Evolutionary conservation across 2,797 vertebrate species (phyloP).

Genomic region (Alauda arvensis): DNA sequence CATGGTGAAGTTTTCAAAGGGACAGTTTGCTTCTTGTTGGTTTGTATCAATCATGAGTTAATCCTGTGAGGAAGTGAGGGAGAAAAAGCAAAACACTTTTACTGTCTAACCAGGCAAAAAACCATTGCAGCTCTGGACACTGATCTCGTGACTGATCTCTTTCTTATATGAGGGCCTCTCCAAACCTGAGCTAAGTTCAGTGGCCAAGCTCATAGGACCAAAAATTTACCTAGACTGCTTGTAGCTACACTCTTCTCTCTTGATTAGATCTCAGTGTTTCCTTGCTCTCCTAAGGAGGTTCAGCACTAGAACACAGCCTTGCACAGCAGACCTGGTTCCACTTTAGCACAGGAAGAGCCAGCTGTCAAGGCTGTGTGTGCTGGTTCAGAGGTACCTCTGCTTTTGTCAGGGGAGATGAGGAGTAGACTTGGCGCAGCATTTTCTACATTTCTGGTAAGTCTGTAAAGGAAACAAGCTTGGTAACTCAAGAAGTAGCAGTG

Average conservation of each 20-base stretch:
- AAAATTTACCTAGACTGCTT: background rate
- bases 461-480: background rate
- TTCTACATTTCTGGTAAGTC: background rate
- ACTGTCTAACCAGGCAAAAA: background rate
- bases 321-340: background rate
- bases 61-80: background rate
- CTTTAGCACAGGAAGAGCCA: background rate
- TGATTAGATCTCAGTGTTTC: background rate
- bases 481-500: background rate
- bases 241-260: background rate
- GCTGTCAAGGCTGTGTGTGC: background rate
- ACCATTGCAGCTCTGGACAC: background rate
- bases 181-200: background rate
- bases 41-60: background rate
- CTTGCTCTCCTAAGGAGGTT: background rate
- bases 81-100: background rate
- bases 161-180: background rate
- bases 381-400: background rate
- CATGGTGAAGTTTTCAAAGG: background rate
- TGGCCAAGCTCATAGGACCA: background rate
- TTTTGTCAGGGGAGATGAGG: background rate
- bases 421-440: background rate
- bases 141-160: background rate
- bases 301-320: background rate
- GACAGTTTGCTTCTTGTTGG: background rate